Conservation (phyloP, 2,113 vertebrate genomes). For the Pyxicephalus adspersus region DNA sequence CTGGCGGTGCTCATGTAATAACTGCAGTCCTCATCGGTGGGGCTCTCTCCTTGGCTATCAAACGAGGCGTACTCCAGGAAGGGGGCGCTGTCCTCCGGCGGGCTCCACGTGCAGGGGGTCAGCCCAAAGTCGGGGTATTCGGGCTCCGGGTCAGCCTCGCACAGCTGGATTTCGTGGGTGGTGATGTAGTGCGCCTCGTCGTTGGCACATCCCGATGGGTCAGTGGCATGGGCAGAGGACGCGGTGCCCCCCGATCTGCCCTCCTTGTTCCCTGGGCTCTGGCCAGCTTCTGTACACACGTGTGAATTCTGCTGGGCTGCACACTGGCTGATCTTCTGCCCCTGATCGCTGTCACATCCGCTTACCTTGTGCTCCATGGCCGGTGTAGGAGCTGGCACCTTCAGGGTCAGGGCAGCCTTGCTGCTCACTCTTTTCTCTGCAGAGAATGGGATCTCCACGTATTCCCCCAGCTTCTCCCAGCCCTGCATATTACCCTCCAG, state of each 20-base stretch:
- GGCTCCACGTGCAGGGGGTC: slow-evolving; percentile 79
- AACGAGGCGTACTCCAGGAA: slow-evolving; percentile 88
- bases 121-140: slow-evolving; percentile 77
- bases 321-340: neutral
- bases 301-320: neutral
- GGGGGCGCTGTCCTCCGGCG: slow-evolving; percentile 82
- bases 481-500: slow-evolving; percentile 12
- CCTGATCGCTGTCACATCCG: neutral
- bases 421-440: neutral
- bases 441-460: slow-evolving; percentile 28
- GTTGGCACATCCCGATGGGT: slow-evolving; percentile 28
- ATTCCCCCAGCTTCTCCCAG: neutral
- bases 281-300: neutral
- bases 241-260: slow-evolving; percentile 14
- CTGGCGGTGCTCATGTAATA: slow-evolving; percentile 75
- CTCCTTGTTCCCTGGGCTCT: neutral
- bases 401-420: neutral
- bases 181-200: slow-evolving; percentile 91
- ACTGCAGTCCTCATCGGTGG: slow-evolving; percentile 71
- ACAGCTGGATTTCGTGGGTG: slow-evolving; percentile 92
- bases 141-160: slow-evolving; percentile 87
- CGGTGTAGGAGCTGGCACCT: neutral
- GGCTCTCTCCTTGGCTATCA: slow-evolving; percentile 76
- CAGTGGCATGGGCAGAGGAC: neutral
- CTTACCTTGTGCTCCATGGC: neutral